Evolutionary conservation across 64 coral and sea anemone genomes (phyloP).

Genomic region (Dendronephthya gigantea): DNA sequence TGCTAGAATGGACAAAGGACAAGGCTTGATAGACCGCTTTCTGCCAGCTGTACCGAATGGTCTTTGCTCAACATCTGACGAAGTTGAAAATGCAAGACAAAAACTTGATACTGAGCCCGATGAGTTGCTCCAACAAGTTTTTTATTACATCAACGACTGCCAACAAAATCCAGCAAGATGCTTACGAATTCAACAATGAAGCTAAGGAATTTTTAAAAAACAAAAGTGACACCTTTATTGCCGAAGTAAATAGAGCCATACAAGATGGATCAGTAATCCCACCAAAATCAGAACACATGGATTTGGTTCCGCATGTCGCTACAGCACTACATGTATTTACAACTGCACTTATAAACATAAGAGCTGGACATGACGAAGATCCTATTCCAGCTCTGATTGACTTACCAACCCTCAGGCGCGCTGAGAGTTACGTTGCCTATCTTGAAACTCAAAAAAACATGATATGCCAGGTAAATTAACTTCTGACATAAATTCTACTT

Average conservation of each 20-base stretch:
- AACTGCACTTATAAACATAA: too few species aligned
- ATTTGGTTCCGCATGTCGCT: background rate
- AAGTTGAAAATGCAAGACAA: background rate
- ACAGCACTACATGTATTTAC: background rate
- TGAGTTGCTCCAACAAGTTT: background rate
- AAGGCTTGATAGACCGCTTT: background rate
- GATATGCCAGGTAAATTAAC: conserved; percentile 5
- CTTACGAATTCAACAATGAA: background rate
- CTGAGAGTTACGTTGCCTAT: background rate
- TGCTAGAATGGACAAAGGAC: conserved; percentile 25
- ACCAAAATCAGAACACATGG: background rate
- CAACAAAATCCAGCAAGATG: too few species aligned
- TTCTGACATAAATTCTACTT: too few species aligned
- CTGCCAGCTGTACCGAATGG: background rate
- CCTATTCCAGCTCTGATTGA: background rate
- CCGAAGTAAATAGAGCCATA: background rate
- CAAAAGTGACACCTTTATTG: too few species aligned
- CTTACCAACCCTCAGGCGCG: background rate
- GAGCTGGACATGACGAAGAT: background rate
- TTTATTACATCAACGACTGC: too few species aligned
- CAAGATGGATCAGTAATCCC: background rate
- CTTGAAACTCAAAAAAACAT: background rate
- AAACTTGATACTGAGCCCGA: background rate
- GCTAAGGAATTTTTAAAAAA: background rate
- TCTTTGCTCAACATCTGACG: background rate